Evolutionary conservation across 1,140 invertebrate species (phyloP), one percentile per base, ranked within the genome.

Genomic region (Nylanderia fulva): DNA sequence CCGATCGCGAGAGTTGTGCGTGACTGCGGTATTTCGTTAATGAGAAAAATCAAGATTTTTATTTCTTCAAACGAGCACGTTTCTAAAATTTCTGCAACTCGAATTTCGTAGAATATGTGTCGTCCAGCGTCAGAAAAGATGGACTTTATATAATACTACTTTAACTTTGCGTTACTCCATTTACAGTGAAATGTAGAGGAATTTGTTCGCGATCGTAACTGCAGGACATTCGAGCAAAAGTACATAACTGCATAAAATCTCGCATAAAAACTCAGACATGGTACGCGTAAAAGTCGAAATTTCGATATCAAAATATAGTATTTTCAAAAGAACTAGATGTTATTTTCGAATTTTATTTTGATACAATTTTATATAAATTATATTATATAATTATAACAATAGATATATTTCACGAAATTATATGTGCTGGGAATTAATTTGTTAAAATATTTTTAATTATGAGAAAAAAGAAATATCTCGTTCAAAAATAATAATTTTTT

Each of bases 131-230:
- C n/a, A 24, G 27, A 6, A 15, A 48, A 48, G 5, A 68, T 4
- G 1, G 29, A 80, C 18, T 52, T 82, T 58, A 48, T n/a, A n/a
- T 48, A 58, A 60, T 45, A 72, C 24, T 36, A 18, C 13, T 58
- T 71, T 71, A n/a, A 56, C 66, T 72, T 33, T 29, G 21, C 29
- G 36, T 82, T 45, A 71, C 58, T 58, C 54, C 36, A 72, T 82
- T n/a, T 36, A 60, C 36, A 13, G 48, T 54, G 54, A 68, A 66
- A 24, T 21, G n/a, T 1, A 64, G 29, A 36, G n/a, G 7, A 24
- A 8, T 36, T 64, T 11, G 1, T 52, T 13, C 42, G 45, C 5
- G 74, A 33, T 77, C 58, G 29, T 79, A 68, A 68, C 63, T 13
- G 45, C n/a, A n/a, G n/a, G n/a, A n/a, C n/a, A n/a, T n/a, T n/a